phyloP scores from a whole-genome alignment of 2,888 invertebrate genomes.

The Agrypnus murinus region DNA sequence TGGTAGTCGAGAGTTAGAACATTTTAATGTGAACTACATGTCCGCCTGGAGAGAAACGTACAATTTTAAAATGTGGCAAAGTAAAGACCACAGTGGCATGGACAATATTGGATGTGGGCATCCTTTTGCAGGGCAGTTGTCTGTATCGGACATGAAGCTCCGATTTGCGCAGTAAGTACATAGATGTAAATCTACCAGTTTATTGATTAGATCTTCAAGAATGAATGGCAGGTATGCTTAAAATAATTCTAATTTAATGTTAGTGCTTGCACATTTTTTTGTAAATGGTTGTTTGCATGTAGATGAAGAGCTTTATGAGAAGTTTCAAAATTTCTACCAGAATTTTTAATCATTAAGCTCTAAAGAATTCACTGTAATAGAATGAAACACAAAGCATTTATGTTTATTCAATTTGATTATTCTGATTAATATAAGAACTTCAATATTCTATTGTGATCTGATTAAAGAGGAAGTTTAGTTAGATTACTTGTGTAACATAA shows the following conservation, averaged over 20 bases:
- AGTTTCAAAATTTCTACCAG: too few species aligned
- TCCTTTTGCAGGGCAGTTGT: conserved; percentile 95
- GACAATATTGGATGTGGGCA: conserved; percentile 85
- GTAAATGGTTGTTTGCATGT: too few species aligned
- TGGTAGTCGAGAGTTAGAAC: conserved; percentile 86
- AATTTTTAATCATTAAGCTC: too few species aligned
- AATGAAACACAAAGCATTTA: too few species aligned
- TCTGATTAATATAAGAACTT: too few species aligned
- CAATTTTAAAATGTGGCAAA: conserved; percentile 91
- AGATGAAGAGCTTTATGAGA: too few species aligned
- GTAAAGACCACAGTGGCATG: conserved; percentile 78
- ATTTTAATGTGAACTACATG: conserved; percentile 91
- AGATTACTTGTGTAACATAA: too few species aligned
- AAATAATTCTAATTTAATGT: conserved; percentile 28
- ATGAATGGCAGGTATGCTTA: too few species aligned
- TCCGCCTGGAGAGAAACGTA: conserved; percentile 90
- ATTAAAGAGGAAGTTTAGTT: too few species aligned
- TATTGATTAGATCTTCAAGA: neutral
- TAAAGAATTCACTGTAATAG: too few species aligned
- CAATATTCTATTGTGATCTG: too few species aligned
- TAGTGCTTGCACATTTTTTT: neutral
- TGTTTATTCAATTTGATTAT: too few species aligned
- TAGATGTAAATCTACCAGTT: conserved; percentile 18
- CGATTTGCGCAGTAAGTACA: conserved; percentile 89
- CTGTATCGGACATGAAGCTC: conserved; percentile 95